Evolutionary conservation across 2,888 invertebrate genomes (phyloP), one percentile per base, ranked within the genome.

Genomic region (Drosophila antonietae): DNA sequence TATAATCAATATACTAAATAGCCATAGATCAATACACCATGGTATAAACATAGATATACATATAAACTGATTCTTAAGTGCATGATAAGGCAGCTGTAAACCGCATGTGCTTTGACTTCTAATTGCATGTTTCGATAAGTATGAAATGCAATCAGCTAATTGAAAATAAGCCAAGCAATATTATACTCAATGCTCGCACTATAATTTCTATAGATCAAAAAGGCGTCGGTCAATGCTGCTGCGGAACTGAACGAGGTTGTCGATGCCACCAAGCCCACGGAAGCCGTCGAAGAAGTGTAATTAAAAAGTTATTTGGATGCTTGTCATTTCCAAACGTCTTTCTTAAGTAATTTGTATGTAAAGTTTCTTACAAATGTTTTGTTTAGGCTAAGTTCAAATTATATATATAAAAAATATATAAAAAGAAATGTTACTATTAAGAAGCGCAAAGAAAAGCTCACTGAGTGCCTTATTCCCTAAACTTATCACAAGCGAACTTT

Each of bases 51-150:
- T 33, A 18, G 18, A 43, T 43, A 43, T 28, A 28, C 28, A 28
- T 56, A 43, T 56, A 57, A 57, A 15, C 33, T 44, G 43, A 33
- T 62, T 53, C 31, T 64, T 37, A 28, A 28, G 9, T 63, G 66
- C 52, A 70, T 78, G 60, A 23, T 23, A 49, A 20, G 52, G 56
- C 58, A 65, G 49, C 49, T 62, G 7, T 51, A 52, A 68, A 41
- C 33, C 18, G 82, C 81, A 80, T 83, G 83, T 44, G 23, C 23
- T 44, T 20, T 53, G 56, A 58, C 8, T 14, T 33, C 59, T 62
- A 78, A 77, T 55, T 63, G 84, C 84, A 84, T 84, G 89, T 67
- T 68, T 52, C 49, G 73, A 64, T 75, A 86, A 86, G 73, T 86
- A 80, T 74, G 68, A 62, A 39, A 57, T 61, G 68, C 46, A 60